These are phyloP conservation scores for Margarornis squamiger DNA, from an alignment of 2,797 vertebrate species.

Conservation along the genomic window DNA sequence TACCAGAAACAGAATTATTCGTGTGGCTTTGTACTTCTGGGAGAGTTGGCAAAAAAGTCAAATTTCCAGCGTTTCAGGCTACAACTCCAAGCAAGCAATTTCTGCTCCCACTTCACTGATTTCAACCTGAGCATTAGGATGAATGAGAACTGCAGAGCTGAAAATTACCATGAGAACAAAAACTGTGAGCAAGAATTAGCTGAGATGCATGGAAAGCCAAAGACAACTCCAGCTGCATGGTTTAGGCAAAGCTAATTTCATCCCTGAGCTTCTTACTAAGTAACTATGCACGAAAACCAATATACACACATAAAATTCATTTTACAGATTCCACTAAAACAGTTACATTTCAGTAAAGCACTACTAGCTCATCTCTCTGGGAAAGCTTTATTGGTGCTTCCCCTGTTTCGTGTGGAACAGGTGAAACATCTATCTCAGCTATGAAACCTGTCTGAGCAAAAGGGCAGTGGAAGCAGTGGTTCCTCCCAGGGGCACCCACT, in stretches of 20 bases:
- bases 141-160: constrained; percentile 7
- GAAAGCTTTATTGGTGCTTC: background rate
- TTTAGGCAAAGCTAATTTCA: constrained; percentile 9
- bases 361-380: background rate
- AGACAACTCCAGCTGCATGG: background rate
- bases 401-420: background rate
- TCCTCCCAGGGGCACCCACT: background rate
- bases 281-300: background rate
- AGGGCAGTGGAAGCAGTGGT: background rate
- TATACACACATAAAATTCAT: background rate
- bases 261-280: background rate
- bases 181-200: background rate
- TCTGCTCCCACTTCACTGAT: background rate
- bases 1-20: constrained; percentile 4
- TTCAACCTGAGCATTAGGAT: background rate
- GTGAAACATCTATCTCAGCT: background rate
- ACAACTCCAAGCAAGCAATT: background rate
- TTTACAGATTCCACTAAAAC: background rate
- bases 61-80: background rate
- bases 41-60: constrained; percentile 5
- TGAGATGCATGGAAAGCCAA: background rate
- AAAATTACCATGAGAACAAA: background rate
- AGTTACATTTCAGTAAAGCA: background rate
- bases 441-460: background rate
- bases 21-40: background rate